phyloP scores from a whole-genome alignment of 2,797 vertebrate genomes.

The Microctenopoma stevenorrisi region DNA sequence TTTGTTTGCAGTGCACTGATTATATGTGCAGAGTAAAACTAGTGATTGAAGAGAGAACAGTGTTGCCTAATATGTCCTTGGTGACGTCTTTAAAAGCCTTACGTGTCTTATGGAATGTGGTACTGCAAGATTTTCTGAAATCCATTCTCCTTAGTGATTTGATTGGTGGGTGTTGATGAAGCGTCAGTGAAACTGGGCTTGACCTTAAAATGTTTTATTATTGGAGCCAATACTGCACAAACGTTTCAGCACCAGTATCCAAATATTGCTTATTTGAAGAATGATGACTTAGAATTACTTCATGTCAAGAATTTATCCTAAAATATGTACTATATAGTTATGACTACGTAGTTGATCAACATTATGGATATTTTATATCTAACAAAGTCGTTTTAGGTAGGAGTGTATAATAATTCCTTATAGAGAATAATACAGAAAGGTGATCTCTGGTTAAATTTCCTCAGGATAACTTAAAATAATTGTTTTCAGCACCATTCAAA shows the following conservation, averaged over 20 bases:
- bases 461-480: too few species aligned
- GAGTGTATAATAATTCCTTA: too few species aligned
- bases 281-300: not conserved
- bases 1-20: slow-evolving; percentile 10
- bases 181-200: slow-evolving; percentile 1
- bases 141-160: slow-evolving; percentile 24
- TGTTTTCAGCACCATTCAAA: not conserved
- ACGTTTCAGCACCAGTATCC: not conserved
- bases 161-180: slow-evolving; percentile 13
- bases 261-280: not conserved
- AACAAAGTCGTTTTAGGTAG: too few species aligned
- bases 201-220: not conserved
- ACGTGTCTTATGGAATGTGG: slow-evolving; percentile 56
- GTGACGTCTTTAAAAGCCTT: slow-evolving; percentile 5
- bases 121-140: slow-evolving; percentile 59
- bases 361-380: too few species aligned
- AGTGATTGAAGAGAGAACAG: not conserved
- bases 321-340: too few species aligned
- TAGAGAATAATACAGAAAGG: too few species aligned
- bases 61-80: slow-evolving; percentile 31
- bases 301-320: not conserved
- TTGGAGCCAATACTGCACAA: not conserved
- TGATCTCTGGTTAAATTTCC: too few species aligned
- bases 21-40: slow-evolving; percentile 1
- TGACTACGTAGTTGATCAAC: too few species aligned